Conservation (phyloP, 2,113 vertebrate genomes). For the Scomber colias region DNA sequence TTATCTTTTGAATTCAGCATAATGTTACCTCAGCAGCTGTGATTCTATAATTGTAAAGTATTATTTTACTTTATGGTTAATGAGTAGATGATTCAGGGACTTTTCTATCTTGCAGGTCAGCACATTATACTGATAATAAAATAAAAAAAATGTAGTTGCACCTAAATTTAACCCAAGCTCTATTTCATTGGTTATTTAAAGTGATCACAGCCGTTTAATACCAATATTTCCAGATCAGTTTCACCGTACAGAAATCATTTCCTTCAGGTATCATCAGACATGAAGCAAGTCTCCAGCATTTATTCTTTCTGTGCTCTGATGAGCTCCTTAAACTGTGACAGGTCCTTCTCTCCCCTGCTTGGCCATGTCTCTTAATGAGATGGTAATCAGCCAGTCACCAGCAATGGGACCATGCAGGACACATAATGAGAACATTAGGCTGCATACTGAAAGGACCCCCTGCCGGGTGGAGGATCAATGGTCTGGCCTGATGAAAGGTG, state of each 20-base stretch:
- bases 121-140: constrained; percentile 5
- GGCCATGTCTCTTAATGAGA: constrained; percentile 80
- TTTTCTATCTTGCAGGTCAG: constrained; percentile 10
- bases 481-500: constrained; percentile 80
- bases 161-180: not conserved
- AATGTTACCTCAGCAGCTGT: constrained; percentile 5
- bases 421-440: constrained; percentile 84
- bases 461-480: constrained; percentile 77
- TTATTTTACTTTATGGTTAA: not conserved
- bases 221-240: constrained; percentile 3
- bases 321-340: constrained; percentile 82
- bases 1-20: not conserved
- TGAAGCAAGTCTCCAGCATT: constrained; percentile 64
- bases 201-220: not conserved
- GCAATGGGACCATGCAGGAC: constrained; percentile 73
- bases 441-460: constrained; percentile 78
- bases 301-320: constrained; percentile 77
- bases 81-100: constrained; percentile 6
- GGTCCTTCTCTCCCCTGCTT: constrained; percentile 78
- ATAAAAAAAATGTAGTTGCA: constrained; percentile 1
- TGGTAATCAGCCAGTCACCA: constrained; percentile 83
- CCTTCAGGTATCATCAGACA: constrained; percentile 67
- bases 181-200: not conserved
- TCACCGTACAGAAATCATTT: constrained; percentile 11
- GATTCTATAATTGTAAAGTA: not conserved